Evolutionary conservation across 1,140 invertebrate species (phyloP).

Genomic region (Stratiolaelaps scimitus): DNA sequence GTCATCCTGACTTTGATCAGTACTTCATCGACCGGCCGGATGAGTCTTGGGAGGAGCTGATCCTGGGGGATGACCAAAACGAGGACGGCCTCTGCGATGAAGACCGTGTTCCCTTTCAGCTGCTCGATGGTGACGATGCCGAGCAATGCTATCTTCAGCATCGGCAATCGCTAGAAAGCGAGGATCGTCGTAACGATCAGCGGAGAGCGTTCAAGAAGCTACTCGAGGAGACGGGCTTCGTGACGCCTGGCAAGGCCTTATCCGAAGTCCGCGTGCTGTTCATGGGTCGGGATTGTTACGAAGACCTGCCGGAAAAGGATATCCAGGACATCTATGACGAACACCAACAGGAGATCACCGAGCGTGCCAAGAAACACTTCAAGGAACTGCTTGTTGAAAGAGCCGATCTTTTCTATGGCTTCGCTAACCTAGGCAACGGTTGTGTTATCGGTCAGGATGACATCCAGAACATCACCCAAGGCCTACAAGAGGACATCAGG

Average conservation of each 20-base stretch:
- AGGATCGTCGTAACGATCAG: conserved; percentile 75
- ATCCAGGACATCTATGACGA: conserved; percentile 85
- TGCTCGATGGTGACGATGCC: conserved; percentile 74
- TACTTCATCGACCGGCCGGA: conserved; percentile 75
- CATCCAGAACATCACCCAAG: conserved; percentile 81
- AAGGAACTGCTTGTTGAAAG: conserved; percentile 83
- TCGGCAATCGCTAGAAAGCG: conserved; percentile 73
- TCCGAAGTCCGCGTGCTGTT: conserved; percentile 83
- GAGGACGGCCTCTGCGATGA: conserved; percentile 38
- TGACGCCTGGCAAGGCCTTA: conserved; percentile 74
- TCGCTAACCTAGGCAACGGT: conserved; percentile 72
- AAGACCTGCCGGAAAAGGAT: conserved; percentile 73
- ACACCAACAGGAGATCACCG: conserved; percentile 80
- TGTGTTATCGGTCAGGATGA: conserved; percentile 85
- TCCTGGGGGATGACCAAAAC: conserved; percentile 49
- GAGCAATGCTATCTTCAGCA: conserved; percentile 82
- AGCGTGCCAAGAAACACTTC: conserved; percentile 80
- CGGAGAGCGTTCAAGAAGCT: conserved; percentile 76
- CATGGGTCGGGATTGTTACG: conserved; percentile 87
- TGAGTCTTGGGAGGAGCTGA: conserved; percentile 64
- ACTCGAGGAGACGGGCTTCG: conserved; percentile 82
- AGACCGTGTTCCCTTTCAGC: conserved; percentile 70
- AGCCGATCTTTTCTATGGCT: conserved; percentile 84
- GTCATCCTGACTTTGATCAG: conserved; percentile 73
- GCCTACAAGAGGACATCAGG: conserved; percentile 77